A percentile compares a stretch with the other conserved stretches of the same genome.
Evolutionary conservation across 1,140 invertebrate genomes (phyloP).

Genomic region (Rhynchophorus ferrugineus): DNA sequence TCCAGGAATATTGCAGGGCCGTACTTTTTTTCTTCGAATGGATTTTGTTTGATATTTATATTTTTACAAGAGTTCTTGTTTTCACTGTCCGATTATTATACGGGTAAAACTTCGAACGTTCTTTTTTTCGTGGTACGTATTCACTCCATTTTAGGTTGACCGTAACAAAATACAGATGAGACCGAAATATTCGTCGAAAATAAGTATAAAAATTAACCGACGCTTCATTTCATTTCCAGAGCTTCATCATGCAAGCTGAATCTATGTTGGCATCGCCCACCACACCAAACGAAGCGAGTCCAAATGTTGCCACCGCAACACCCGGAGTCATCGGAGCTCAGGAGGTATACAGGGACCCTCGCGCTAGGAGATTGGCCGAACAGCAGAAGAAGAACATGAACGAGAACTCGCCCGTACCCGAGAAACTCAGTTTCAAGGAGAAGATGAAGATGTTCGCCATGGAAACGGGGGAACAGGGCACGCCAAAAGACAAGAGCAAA

Average conservation of each 20-base stretch:
- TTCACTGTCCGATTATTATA: too few species aligned
- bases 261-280: conserved; percentile 64
- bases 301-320: conserved; percentile 51
- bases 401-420: conserved; percentile 62
- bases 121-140: neutral
- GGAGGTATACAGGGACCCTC: conserved; percentile 87
- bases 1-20: too few species aligned
- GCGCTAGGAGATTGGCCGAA: conserved; percentile 70
- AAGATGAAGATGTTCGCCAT: conserved; percentile 97
- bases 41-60: too few species aligned
- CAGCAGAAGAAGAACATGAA: conserved; percentile 62
- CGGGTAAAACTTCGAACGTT: too few species aligned
- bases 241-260: conserved; percentile 73
- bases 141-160: too few species aligned
- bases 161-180: too few species aligned
- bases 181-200: too few species aligned
- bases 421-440: conserved; percentile 87
- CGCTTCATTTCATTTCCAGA: conserved; percentile 49
- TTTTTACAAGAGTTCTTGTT: too few species aligned
- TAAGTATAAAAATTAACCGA: conserved; percentile 2
- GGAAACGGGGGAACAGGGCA: conserved; percentile 79
- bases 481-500: conserved; percentile 86
- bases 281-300: conserved; percentile 54
- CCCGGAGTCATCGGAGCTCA: conserved; percentile 91
- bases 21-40: too few species aligned